Evolutionary conservation across 1,140 invertebrate species (phyloP).

Genomic region (Chrysomallon squamiferum): DNA sequence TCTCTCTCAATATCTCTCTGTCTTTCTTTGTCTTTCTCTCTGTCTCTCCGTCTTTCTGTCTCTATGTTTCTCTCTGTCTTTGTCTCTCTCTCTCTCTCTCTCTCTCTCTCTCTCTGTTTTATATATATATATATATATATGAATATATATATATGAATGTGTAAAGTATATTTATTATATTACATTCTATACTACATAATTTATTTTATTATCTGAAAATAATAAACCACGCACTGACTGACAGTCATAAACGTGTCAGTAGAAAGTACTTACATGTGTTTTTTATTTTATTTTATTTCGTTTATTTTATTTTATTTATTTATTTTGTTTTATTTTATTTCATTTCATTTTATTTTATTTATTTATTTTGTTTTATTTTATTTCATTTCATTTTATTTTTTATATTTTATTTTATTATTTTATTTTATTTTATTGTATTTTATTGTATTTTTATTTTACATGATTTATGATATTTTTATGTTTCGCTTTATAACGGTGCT

Average conservation of each 20-base stretch:
- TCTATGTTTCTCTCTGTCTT: background rate
- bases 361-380: background rate
- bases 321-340: background rate
- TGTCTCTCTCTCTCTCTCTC: constrained; percentile 2
- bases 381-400: background rate
- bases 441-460: background rate
- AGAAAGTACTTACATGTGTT: too few relatives aligned
- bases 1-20: background rate
- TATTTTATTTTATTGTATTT: background rate
- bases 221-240: too few relatives aligned
- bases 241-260: too few relatives aligned
- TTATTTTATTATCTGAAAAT: too few relatives aligned
- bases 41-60: background rate
- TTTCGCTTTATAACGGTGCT: too few relatives aligned
- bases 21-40: background rate
- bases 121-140: constrained; percentile 1
- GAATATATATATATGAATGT: background rate
- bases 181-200: too few relatives aligned
- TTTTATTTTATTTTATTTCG: too few relatives aligned
- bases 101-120: background rate
- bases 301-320: background rate
- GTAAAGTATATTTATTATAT: too few relatives aligned
- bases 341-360: background rate
- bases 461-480: background rate
- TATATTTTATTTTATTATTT: background rate